Evolutionary conservation across 2,888 invertebrate species (phyloP).

Genomic region (Hetaerina titia): DNA sequence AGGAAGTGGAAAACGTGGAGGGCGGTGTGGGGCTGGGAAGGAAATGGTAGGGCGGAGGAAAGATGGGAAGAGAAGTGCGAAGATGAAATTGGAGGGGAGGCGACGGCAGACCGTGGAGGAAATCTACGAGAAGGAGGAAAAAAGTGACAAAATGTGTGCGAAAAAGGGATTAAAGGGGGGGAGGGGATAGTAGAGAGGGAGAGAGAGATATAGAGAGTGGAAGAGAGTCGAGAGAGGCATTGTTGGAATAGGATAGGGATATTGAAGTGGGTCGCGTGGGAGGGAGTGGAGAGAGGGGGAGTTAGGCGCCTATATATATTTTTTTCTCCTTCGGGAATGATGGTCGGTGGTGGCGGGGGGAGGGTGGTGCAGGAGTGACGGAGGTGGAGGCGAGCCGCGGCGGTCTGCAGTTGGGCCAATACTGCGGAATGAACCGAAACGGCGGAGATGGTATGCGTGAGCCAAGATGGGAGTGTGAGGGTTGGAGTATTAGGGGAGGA

Average conservation of each 20-base stretch:
- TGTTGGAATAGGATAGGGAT: background rate
- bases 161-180: background rate
- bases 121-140: background rate
- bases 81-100: background rate
- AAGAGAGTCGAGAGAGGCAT: no score
- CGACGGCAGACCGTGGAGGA: background rate
- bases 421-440: slow-evolving; percentile 1
- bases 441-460: background rate
- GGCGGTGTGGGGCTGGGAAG: background rate
- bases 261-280: background rate
- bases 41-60: background rate
- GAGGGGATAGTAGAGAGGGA: background rate
- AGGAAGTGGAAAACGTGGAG: background rate
- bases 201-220: background rate
- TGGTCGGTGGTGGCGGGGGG: no score
- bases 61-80: background rate
- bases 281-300: background rate
- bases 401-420: slow-evolving; percentile 1
- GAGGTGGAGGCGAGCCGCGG: background rate
- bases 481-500: background rate
- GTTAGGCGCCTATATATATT: background rate
- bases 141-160: background rate
- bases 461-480: background rate
- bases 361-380: background rate
- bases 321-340: no score